A percentile compares a stretch with the other conserved stretches of the same genome.
These are phyloP conservation scores for Gandaritis pyraliata DNA, from an alignment of 2,888 invertebrate genomes.

Conservation along the genomic window DNA sequence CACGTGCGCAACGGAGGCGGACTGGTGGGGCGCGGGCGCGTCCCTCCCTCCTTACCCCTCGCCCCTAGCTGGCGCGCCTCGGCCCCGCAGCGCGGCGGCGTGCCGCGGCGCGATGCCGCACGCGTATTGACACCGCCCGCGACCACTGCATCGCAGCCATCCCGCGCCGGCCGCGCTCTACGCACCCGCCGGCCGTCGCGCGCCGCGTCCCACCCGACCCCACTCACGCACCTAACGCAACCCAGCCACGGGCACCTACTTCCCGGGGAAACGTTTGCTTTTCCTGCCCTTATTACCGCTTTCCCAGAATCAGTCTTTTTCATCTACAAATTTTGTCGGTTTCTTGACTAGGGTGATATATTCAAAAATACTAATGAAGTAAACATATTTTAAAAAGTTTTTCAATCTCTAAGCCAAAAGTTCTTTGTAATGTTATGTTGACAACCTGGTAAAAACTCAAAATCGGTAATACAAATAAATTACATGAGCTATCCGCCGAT, in stretches of 20 bases:
- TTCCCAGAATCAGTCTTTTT: slow-evolving; percentile 50
- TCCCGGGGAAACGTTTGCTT: slow-evolving; percentile 61
- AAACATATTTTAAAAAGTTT: no score
- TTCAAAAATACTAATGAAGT: neutral
- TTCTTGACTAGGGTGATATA: neutral
- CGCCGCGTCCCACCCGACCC: slow-evolving; percentile 40
- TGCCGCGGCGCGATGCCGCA: slow-evolving; percentile 47
- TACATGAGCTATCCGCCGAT: slow-evolving; percentile 22
- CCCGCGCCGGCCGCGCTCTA: slow-evolving; percentile 39
- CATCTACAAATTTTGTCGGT: slow-evolving; percentile 20
- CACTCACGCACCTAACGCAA: slow-evolving; percentile 48
- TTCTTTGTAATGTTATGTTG: no score
- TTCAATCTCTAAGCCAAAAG: no score
- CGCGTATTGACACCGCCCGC: slow-evolving; percentile 77
- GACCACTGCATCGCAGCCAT: slow-evolving; percentile 69
- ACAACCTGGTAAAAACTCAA: no score
- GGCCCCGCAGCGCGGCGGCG: slow-evolving; percentile 13
- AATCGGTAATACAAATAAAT: neutral
- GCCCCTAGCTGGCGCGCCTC: slow-evolving; percentile 29
- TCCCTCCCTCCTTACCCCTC: slow-evolving; percentile 51
- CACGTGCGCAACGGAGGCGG: slow-evolving; percentile 67
- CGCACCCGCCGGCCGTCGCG: slow-evolving; percentile 49
- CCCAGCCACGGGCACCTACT: slow-evolving; percentile 47
- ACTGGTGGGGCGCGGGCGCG: slow-evolving; percentile 71
- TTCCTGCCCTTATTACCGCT: slow-evolving; percentile 55